phyloP scores from a whole-genome alignment of 2,888 invertebrate genomes.

The Scelioninae gen. 2 region DNA sequence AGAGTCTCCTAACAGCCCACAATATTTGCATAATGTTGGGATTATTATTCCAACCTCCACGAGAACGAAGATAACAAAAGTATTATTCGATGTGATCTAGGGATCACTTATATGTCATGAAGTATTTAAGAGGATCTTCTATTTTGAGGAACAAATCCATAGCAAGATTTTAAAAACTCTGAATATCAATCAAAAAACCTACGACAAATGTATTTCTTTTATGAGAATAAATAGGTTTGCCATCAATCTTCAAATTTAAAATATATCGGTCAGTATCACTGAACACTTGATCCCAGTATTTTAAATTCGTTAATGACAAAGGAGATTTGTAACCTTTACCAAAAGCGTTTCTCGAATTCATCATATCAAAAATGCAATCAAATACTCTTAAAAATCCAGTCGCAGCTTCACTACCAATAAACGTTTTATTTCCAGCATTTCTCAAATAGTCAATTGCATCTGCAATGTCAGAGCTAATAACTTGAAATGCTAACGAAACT shows the following conservation, averaged over 20 bases:
- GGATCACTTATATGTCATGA: constrained; percentile 26
- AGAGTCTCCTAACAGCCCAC: constrained; percentile 3
- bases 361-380: constrained; percentile 59
- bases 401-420: constrained; percentile 58
- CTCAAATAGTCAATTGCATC: constrained; percentile 59
- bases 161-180: constrained; percentile 17
- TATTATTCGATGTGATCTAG: constrained; percentile 33
- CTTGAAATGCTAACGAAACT: constrained; percentile 59
- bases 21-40: constrained; percentile 5
- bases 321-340: constrained; percentile 62
- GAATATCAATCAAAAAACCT: constrained; percentile 17
- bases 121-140: constrained; percentile 28
- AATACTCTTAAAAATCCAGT: constrained; percentile 57
- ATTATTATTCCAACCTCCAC: constrained; percentile 18
- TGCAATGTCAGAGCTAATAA: constrained; percentile 61
- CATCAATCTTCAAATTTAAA: background rate
- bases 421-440: constrained; percentile 30
- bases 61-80: constrained; percentile 32
- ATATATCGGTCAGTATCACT: constrained; percentile 11
- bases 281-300: background rate
- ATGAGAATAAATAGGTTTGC: background rate
- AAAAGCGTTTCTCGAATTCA: constrained; percentile 60
- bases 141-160: constrained; percentile 19
- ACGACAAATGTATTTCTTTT: constrained; percentile 23
- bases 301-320: background rate